Base-by-base conservation (phyloP, 2,113 vertebrate genomes). In the Melanocharis versteri region DNA sequence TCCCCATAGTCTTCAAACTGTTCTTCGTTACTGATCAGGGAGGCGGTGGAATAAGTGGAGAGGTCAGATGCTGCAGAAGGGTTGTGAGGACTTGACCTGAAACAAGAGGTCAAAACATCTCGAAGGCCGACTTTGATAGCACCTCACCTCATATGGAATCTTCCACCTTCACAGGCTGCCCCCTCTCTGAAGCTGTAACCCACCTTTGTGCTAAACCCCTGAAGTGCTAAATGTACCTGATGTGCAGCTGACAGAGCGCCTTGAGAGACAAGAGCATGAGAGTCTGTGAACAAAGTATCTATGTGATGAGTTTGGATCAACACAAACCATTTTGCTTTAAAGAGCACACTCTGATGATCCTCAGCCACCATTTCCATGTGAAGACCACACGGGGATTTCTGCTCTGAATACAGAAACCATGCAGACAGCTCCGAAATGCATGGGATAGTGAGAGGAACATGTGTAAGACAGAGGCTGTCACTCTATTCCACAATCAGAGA, bases 1-100 rank as follows among this genome's bases (percentile, higher is more conserved):
- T 99, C 99, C 17, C 99, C 99, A 57, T 99, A 99, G 97, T 99
- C 99, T 97, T 99, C 99, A 97, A 99, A 99, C 96, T 99, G 99
- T 84, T 99, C 99, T 98, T 99, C 99, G 26, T 98, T 99, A 96
- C 98, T 98, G 95, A 98, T 98, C 94, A 99, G 98, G 24, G 99
- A 99, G 88, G 99, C 97, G 1, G 99, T 99, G 40, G 99, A 99
- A 83, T 98, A 99, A 3, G 99, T 99, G 16, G 99, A 99, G 31
- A 99, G 97, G 98, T 99, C 99, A 60, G 99, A 99, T 8, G 98
- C 98, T 66, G 99, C 98, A 8, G 98, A 99, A 31, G 98, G 98
- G 80, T 98, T 98, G 73, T 98, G 98, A 79, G 97, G 98, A 89
- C 96, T 98, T 89, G 97, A 98, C 97, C 99, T 99, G 94, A 94